Evolutionary conservation across 2,888 invertebrate species (phyloP), one percentile per base, ranked within the genome.

Genomic region (Cerastoderma edule): DNA sequence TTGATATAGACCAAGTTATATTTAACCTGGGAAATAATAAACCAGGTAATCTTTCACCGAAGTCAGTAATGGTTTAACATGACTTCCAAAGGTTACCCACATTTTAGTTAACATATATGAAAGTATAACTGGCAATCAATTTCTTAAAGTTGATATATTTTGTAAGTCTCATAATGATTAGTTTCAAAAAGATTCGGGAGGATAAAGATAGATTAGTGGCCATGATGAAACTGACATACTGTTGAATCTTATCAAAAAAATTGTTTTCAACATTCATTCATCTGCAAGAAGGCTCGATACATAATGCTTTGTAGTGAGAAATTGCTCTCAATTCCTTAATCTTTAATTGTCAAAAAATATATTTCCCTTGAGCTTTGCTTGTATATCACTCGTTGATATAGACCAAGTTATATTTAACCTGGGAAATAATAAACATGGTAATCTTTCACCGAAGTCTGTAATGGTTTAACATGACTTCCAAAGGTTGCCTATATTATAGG

Each of bases 61-160:
- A 22, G 50, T 50, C 50, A 4, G 22, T 50, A 5, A 22, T 50
- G 24, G 24, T 50, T 50, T 22, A 50, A 50, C 50, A 24, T 50
- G 50, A 50, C 50, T 50, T 50, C 50, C 50, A 50, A 50, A 50
- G 24, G 22, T 50, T n/a, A n/a, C n/a, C n/a, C n/a, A n/a, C n/a
- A n/a, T n/a, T n/a, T n/a, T n/a, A 27, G 50, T 50, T 13, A 50
- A 50, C 24, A 50, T n/a, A 10, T 10, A 10, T 50, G 50, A 10
- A 50, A n/a, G 5, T n/a, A 46, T 1, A 2, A 1, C 46, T 46
- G 16, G 46, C 5, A 2, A n/a, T n/a, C n/a, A n/a, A n/a, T n/a
- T n/a, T n/a, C n/a, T n/a, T n/a, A n/a, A n/a, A n/a, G n/a, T n/a
- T n/a, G n/a, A n/a, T n/a, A n/a, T n/a, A n/a, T n/a, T n/a, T n/a